Evolutionary conservation across 2,797 vertebrate species (phyloP).

Genomic region (Cottoperca gobio): DNA sequence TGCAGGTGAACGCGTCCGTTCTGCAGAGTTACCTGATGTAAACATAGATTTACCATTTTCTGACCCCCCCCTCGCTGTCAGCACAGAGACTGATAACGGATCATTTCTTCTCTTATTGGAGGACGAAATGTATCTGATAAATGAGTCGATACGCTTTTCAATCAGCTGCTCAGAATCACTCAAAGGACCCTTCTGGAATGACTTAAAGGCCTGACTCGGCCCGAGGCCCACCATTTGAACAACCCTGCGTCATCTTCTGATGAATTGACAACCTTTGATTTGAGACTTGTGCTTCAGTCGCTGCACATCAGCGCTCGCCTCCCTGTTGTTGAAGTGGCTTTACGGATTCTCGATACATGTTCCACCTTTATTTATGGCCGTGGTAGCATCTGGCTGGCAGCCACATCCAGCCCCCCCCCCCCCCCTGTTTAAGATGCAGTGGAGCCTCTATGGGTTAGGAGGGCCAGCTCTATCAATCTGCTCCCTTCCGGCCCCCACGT

Average conservation of each 20-base stretch:
- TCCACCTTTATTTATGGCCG: conserved; percentile 68
- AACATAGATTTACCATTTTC: too few species aligned
- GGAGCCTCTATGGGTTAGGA: conserved; percentile 74
- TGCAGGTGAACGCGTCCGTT: too few species aligned
- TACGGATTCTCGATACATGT: conserved; percentile 39
- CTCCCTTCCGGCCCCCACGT: conserved; percentile 84
- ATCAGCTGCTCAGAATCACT: conserved; percentile 47
- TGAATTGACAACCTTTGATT: conserved; percentile 55
- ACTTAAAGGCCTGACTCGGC: conserved; percentile 46
- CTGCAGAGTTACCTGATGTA: too few species aligned
- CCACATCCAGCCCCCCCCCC: conserved; percentile 30
- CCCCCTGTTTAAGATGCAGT: conserved; percentile 84
- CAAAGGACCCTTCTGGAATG: conserved; percentile 37
- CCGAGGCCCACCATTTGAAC: conserved; percentile 50
- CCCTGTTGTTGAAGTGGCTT: conserved; percentile 48
- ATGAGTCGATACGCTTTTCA: conserved; percentile 57
- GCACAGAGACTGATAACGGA: conserved; percentile 18
- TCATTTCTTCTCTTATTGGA: conserved; percentile 51
- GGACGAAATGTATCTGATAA: conserved; percentile 42
- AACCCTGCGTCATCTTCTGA: conserved; percentile 37
- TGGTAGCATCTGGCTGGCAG: conserved; percentile 70
- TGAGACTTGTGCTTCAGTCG: conserved; percentile 30
- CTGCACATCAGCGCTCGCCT: conserved; percentile 34
- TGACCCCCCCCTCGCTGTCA: too few species aligned
- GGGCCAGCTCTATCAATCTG: conserved; percentile 86